phyloP scores from a whole-genome alignment of 2,797 vertebrate genomes.

The Nannoperca obscura region DNA sequence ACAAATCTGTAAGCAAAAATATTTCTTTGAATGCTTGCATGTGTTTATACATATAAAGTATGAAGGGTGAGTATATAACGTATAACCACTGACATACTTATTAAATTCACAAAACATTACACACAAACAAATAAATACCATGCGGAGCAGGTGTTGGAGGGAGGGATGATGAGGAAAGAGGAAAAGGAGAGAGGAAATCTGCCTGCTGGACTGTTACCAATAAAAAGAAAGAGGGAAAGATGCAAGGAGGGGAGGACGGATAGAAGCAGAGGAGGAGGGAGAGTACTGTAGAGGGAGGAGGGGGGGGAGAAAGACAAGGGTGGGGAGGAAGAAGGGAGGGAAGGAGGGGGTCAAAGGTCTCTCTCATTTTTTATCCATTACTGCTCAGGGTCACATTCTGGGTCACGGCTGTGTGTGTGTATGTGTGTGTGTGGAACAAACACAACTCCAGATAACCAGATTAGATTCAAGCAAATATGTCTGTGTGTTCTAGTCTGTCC shows the following conservation, averaged over 20 bases:
- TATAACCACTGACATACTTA: not conserved
- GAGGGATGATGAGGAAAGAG: not conserved
- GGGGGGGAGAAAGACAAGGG: not conserved
- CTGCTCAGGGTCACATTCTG: slow-evolving; percentile 71
- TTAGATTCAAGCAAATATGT: slow-evolving; percentile 17
- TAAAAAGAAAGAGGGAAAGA: slow-evolving; percentile 1
- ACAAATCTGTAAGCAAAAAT: not conserved
- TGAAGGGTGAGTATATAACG: not conserved
- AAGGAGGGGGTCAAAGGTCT: slow-evolving; percentile 58
- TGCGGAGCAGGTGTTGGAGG: not conserved
- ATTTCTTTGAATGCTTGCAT: not conserved
- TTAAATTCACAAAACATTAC: not conserved
- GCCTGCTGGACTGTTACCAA: not conserved
- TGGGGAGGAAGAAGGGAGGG: slow-evolving; percentile 28
- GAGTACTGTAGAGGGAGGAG: slow-evolving; percentile 39
- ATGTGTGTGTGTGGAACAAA: slow-evolving; percentile 14
- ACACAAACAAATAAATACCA: not conserved
- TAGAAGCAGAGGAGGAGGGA: slow-evolving; percentile 3
- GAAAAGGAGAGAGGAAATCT: slow-evolving; percentile 5
- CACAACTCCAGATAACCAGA: slow-evolving; percentile 23
- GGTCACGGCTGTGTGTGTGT: slow-evolving; percentile 32
- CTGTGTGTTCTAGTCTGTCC: not conserved
- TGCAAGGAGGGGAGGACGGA: not conserved
- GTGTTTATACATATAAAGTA: not conserved
- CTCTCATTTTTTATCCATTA: slow-evolving; percentile 81